Base-by-base conservation (phyloP, 1,140 invertebrate species). In the Euura saliciscinereae region DNA sequence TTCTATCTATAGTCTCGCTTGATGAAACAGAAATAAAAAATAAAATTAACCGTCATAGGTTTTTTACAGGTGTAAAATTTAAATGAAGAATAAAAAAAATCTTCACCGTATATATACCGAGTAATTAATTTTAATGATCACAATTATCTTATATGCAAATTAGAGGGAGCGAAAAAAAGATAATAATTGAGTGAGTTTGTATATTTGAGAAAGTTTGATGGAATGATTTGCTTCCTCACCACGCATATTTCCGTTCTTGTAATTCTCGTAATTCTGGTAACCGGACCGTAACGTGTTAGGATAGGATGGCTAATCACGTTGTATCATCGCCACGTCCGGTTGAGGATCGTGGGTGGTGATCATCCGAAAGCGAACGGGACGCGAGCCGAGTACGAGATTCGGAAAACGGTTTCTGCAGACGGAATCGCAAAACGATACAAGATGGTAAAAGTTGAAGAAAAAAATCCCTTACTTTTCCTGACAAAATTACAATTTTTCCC, bases 201-300 rank as follows among this genome's bases (percentile, higher is more conserved):
- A 59, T 51, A 51, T 6, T 6, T 51, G 6, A 59, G 10, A 59
- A 59, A 59, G 10, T 59, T 59, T 59, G 51, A 59, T 3, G 51
- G 13, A n/a, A 59, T 59, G 13, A 59, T 59, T 59, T 59, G 10
- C 51, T 59, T 59, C 6, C 13, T 59, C 66, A 8, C 43, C 43
- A 8, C 66, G 43, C 43, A 67, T 42, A 11, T 28, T 67, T 7
- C 13, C 66, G 1, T 28, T 67, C 66, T 8, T n/a, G 66, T 28
- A 42, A 67, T 44, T 10, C 10, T 28, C 66, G 43, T 44, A 67
- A 28, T 44, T 67, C 43, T 67, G 66, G 43, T 67, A 67, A 67
- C 66, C 66, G 66, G 42, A 42, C 7, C 66, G 66, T 67, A 67
- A 67, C 43, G 4, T 44, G 66, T 67, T 67, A 42, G 66, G 5